These are phyloP conservation scores for Pelagia noctiluca DNA, from an alignment of 30 jellyfish, hydroid and myxozoan species.

Conservation along the genomic window DNA sequence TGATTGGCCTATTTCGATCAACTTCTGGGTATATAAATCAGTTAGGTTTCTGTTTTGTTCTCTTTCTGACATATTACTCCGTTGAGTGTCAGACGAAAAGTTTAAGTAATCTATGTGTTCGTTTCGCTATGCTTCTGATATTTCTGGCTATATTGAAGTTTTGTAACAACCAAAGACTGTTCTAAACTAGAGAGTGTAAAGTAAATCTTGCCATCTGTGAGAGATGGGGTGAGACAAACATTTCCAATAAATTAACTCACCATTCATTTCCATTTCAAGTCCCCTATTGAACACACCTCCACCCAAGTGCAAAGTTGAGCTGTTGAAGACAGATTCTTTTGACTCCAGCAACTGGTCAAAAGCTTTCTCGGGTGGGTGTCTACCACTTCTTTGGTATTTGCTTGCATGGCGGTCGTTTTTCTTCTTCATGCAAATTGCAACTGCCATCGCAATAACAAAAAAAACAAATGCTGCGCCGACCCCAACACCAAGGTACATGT, in stretches of 20 bases:
- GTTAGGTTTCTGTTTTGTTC: too few relatives aligned
- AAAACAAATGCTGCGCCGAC: conserved; percentile 37
- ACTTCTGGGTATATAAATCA: too few relatives aligned
- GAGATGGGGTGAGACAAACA: background rate
- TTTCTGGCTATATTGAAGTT: too few relatives aligned
- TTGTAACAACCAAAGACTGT: too few relatives aligned
- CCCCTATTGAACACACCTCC: conserved; percentile 61
- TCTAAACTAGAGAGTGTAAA: too few relatives aligned
- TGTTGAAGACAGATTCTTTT: conserved; percentile 63
- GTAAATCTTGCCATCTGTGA: background rate
- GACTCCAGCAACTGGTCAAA: conserved; percentile 41
- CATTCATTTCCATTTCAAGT: conserved; percentile 55
- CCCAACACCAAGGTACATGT: conserved; percentile 42
- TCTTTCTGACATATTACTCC: too few relatives aligned
- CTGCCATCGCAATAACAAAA: conserved; percentile 13
- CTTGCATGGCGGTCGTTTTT: background rate
- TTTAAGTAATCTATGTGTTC: too few relatives aligned
- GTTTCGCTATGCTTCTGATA: too few relatives aligned
- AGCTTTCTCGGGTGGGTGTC: conserved; percentile 10
- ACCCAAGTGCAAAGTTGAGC: conserved; percentile 65
- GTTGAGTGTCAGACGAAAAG: too few relatives aligned
- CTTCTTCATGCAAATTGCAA: conserved; percentile 1
- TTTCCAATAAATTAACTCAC: conserved; percentile 6
- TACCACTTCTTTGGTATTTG: conserved; percentile 5
- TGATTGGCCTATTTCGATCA: too few relatives aligned